These are phyloP conservation scores for Melanotaenia pygmaea DNA, from an alignment of 2,797 vertebrate genomes.

Conservation along the genomic window DNA sequence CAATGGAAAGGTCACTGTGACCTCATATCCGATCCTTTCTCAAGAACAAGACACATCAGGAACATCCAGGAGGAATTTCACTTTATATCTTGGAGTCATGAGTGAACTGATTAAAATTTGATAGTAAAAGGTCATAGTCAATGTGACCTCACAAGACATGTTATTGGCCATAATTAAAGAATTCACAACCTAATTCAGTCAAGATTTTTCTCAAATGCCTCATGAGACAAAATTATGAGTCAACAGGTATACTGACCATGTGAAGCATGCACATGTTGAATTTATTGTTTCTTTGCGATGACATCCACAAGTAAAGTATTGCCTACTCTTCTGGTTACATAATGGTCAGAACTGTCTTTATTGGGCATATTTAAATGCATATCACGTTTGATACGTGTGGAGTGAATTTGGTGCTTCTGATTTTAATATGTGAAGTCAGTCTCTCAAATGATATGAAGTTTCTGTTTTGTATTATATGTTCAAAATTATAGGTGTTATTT, in stretches of 20 bases:
- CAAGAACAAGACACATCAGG: neutral
- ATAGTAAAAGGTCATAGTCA: neutral
- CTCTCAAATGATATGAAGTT: neutral
- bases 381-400: no score
- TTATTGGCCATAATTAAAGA: neutral
- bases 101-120: neutral
- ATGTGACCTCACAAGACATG: neutral
- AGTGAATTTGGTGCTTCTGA: neutral
- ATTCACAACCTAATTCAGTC: neutral
- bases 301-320: neutral
- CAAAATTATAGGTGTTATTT: neutral
- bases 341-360: neutral
- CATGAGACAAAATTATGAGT: neutral
- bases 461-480: neutral
- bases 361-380: neutral
- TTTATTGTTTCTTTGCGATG: neutral
- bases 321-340: neutral
- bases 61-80: neutral
- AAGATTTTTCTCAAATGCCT: neutral
- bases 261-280: neutral
- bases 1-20: constrained; percentile 1
- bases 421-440: neutral
- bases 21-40: neutral
- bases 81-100: neutral
- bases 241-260: no score